Evolutionary conservation across 2,113 vertebrate species (phyloP), one percentile per base, ranked within the genome.

Genomic region (Ariopsis seemanni): DNA sequence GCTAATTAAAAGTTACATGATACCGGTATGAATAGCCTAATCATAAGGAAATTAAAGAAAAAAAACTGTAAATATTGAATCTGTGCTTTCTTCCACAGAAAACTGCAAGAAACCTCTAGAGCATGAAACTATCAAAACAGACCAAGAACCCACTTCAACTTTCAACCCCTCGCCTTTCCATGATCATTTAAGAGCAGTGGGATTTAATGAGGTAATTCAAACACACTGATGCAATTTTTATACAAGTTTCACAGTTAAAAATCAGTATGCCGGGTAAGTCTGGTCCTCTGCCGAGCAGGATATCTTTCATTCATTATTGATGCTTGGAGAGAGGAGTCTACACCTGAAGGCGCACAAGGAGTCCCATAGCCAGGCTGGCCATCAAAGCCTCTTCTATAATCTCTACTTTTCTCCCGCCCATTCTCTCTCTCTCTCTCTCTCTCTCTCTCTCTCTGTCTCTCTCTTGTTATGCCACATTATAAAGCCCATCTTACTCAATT

Each of bases 301-400:
- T 94, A 94, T 93, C 93, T 93, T 94, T 95, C 94, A 94, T 95
- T 95, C 94, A 95, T 95, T 95, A 95, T 95, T 95, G 94, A 95
- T 95, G 94, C 89, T 90, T 92, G 90, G 94, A 92, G 94, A 93
- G 93, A 93, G 91, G 83, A 93, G 90, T 89, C 92, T 93, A 92
- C 89, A 93, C 94, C 94, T 87, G 90, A 94, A 95, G 94, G 92
- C 94, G 88, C 90, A 88, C 91, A 63, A 90, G 88, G 92, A 94
- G 93, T 95, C 94, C 95, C 93, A 94, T 20, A 93, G 93, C 93
- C 89, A 83, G 91, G 89, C 86, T 88, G 88, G 25, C 87, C 94
- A 94, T 95, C 92, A 95, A 95, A 94, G 94, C 69, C 92, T 92
- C 91, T 89, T 90, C 92, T 89, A 89, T 94, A 94, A 94, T 94